Evolutionary conservation across 2,113 vertebrate species (phyloP), one percentile per base, ranked within the genome.

Genomic region (Cranoglanis bouderius): DNA sequence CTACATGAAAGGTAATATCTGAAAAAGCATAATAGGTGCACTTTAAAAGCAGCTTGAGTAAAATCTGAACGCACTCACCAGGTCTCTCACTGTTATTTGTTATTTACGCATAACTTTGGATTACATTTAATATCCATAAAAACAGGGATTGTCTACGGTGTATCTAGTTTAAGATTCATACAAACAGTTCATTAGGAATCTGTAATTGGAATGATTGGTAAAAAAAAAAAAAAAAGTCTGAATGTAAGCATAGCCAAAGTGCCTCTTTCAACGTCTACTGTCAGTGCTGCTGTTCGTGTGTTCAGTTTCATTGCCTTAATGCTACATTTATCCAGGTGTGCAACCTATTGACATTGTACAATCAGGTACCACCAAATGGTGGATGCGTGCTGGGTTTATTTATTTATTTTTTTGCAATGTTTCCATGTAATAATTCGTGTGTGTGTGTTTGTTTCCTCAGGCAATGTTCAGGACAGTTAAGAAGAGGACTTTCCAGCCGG

Each of bases 391-490:
- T 43, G 38, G n/a, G 29, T 13, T 74, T 74, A 16, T 55, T 18
- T 55, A 16, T 35, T 29, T 16, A 1, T 70, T 6, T 46, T n/a
- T n/a, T 67, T 19, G 0, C 4, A 1, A 38, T 63, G 6, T 18
- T n/a, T 75, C 12, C 0, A 13, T 57, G 32, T 82, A 80, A 82
- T 74, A 70, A 88, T 72, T 18, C 57, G 10, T 67, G 61, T 65
- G 29, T 84, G 21, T 61, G 12, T 61, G 26, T 70, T 70, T 85
- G 6, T 90, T 82, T 91, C 88, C 88, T 51, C 94, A 96, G 95
- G 94, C 92, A 89, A 92, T 90, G 93, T 94, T 93, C 90, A 93
- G 94, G 94, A 95, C 94, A 91, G 94, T 94, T 93, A 93, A 94
- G 91, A 92, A 92, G 93, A 93, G 94, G 93, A 92, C 88, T 94